Base-by-base conservation (phyloP, 2,113 vertebrate species). In the Ceyx melanurus region DNA sequence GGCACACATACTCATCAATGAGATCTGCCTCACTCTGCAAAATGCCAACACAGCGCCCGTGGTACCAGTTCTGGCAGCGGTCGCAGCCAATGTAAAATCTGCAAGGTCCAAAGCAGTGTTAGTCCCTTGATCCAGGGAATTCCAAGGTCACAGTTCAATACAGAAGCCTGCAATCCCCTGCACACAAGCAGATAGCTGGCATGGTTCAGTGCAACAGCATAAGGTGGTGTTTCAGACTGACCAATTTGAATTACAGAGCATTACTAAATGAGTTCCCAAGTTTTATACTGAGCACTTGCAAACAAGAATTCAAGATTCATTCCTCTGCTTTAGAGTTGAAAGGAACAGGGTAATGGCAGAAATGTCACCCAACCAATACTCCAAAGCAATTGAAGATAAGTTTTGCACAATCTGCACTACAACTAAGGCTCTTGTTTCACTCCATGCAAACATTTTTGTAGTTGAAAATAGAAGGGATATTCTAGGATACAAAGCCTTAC, bases 1-100 rank as follows among this genome's bases (percentile, higher is more conserved):
- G 99, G 90, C 99, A 99, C 94, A 99, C 99, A 48, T 99, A 99
- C 92, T 99, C 98, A 19, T 99, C 99, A 86, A 99, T 99, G 97
- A 99, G 99, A 37, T 98, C 99, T 42, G 99, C 99, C 97, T 99
- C 99, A 50, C 99, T 99, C 94, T 99, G 99, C 89, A 99, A 97
- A 93, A 99, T 99, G 97, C 99, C 99, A 88, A 99, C 99, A 13
- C 99, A 99, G 97, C 99, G 99, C 76, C 99, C 99, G 16, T 99
- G 99, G 97, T 99, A 99, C 99, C 99, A 99, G 97, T 99, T 99
- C 98, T 99, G 99, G 95, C 99, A 99, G 54, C 99, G 99, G 95
- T 99, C 99, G 25, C 99, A 99, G 97, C 99, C 99, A 57, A 99
- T 99, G 96, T 99, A 99, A 96, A 99, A 99, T 96, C 99, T 99